Evolutionary conservation across 2,888 invertebrate species (phyloP).

Genomic region (Apotomis betuletana): DNA sequence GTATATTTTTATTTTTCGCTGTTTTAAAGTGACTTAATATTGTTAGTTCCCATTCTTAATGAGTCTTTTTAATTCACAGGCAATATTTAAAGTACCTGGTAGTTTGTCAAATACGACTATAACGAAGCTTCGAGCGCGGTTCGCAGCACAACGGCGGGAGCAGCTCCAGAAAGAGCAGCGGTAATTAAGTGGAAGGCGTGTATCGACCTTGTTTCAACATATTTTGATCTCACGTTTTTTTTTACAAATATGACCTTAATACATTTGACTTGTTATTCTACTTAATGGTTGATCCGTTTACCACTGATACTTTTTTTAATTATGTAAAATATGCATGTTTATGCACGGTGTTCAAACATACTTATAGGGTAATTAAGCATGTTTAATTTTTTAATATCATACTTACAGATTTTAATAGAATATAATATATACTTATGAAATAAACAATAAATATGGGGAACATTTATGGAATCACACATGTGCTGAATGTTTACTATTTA

Average conservation of each 20-base stretch:
- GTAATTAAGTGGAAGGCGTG: conserved; percentile 52
- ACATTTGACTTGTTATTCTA: background rate
- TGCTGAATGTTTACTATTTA: background rate
- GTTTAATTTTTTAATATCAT: too few species aligned
- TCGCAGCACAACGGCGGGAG: conserved; percentile 81
- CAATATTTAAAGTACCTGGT: conserved; percentile 92
- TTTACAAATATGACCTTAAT: background rate
- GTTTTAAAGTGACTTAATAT: too few species aligned
- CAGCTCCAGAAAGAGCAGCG: conserved; percentile 76
- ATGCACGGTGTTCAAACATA: too few species aligned
- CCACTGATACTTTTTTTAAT: too few species aligned
- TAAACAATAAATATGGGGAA: background rate
- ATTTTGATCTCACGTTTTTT: conserved; percentile 68
- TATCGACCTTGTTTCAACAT: conserved; percentile 33
- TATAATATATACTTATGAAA: too few species aligned
- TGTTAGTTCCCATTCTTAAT: conserved; percentile 4
- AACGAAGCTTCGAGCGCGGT: conserved; percentile 84
- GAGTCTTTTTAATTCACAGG: conserved; percentile 79
- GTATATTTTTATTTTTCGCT: too few species aligned
- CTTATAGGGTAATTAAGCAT: too few species aligned
- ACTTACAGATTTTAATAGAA: too few species aligned
- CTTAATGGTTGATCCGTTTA: background rate
- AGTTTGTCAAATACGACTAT: conserved; percentile 88
- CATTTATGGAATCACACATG: background rate
- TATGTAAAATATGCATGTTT: too few species aligned